Base-by-base conservation (phyloP, 2,113 vertebrate species). In the Pterocles orientalis region DNA sequence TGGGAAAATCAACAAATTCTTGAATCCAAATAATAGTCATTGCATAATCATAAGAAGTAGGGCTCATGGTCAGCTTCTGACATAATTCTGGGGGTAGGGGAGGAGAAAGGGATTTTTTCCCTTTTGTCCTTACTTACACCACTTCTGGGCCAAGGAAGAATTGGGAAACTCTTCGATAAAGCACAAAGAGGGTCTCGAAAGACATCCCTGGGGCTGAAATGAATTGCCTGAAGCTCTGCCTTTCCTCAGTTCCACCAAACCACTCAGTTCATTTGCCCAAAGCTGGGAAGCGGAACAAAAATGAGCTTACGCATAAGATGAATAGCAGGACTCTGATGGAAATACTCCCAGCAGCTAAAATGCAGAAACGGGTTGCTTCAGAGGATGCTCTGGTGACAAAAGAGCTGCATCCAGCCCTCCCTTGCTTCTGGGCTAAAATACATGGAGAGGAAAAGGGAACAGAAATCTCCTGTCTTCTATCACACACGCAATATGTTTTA, bases 361-460 rank as follows among this genome's bases (percentile, higher is more conserved):
- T 4, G 6, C 58, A 60, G 47, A 21, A 54, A 19, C 4, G 10
- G 2, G 12, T 6, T 47, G 14, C 28, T 91, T 70, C 47, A 24
- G 34, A 57, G 57, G 81, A 47, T 36, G 2, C 21, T 61, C 47
- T 23, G n/a, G 19, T 43, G 14, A 28, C 33, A 65, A 4, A 57
- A 13, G 2, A 36, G 18, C 54, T 51, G 28, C 3, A 23, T 5
- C 47, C n/a, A 47, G 26, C 34, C 64, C 24, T 58, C 26, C 28
- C 25, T 43, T 51, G 10, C 51, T 78, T 51, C 61, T 18, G 26
- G 28, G 14, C 15, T 88, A 10, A 77, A 81, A 83, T 2, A 29
- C 0, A 0, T 26, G 29, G 17, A 0, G 7, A 83, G 10, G 11
- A 66, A 79, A 73, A 71, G 6, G 8, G 16, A 14, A 50, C 21